Evolutionary conservation across 1,140 invertebrate genomes (phyloP), one percentile per base, ranked within the genome.

Genomic region (Lordiphosa collinella): DNA sequence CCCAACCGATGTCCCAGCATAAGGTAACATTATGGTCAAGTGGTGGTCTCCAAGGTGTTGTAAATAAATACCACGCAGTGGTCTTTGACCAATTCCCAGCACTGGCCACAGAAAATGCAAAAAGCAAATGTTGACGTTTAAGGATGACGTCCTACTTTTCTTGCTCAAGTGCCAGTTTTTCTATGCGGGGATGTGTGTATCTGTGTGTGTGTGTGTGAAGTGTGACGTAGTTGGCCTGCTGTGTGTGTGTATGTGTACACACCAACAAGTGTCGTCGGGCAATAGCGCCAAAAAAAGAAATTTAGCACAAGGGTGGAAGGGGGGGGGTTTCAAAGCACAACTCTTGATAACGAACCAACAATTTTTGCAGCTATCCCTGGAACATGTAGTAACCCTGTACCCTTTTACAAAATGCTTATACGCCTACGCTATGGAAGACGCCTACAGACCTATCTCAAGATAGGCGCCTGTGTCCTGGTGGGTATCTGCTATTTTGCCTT

Each of bases 401-500:
- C 40, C 44, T 29, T 2, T 8, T 29, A 13, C 59, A 73, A 47
- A 55, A 88, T 88, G 86, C 67, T 86, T 46, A 65, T 86, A 22
- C 78, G 80, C 36, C 49, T 85, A 43, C 74, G 76, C 12, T 85
- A 76, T 55, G 74, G 80, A 44, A 65, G 86, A 61, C 82, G 86
- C 48, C 46, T 80, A 34, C 78, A 85, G 22, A 76, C 78, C 56
- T 88, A 85, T 60, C 62, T 88, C 7, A 88, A 88, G 54, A 66
- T 78, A 51, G 65, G 79, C 47, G 69, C 64, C 40, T 72, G 79
- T 48, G 44, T 87, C 10, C 29, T 85, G 8, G 65, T 80, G n/a
- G 80, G 75, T 36, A 43, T 86, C 29, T 86, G 84, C 25, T 88
- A 88, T 55, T 87, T 88, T 49, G 69, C 68, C 44, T 87, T 88